Evolutionary conservation across 2,888 invertebrate species (phyloP), one percentile per base, ranked within the genome.

Genomic region (Phaonia tiefii): DNA sequence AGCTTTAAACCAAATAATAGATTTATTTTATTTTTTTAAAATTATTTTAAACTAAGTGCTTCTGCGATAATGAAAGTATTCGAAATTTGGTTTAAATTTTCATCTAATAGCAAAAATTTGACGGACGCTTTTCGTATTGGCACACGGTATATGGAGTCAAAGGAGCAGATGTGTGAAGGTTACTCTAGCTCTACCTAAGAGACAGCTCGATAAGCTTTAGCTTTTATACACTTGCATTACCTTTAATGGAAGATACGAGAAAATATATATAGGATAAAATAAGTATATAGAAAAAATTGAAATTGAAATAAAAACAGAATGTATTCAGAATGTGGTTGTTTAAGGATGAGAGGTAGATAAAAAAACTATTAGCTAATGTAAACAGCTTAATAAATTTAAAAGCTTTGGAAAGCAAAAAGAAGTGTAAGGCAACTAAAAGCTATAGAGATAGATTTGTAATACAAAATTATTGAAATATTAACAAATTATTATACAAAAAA

Each of bases 101-200:
- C 89, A 89, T 89, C 89, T 89, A 89, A 89, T 88, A 86, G 89
- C 89, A 89, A 85, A 88, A 85, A 89, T 89, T 89, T 89, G 89
- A 89, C 89, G 89, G 89, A 89, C 89, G 88, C 88, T 88, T 89
- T 89, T 89, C 89, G 89, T 88, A 85, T 88, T 89, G 88, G 31
- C 31, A 86, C 88, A 87, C 89, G 89, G 89, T 80, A 46, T 39
- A 25, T n/a, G 71, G 31, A 22, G 60, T 67, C 31, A 31, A 31
- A 8, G 31, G 31, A 31, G 31, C 46, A 25, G 17, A 25, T 60
- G 11, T 11, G 31, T 39, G 11, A 8, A 39, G 54, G 54, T 42
- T 20, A 74, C 26, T 66, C 81, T 78, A 81, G 81, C 81, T 73
- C 73, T 80, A 80, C 70, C 76, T 77, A 74, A 58, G 73, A 80